A percentile compares a stretch with the other conserved stretches of the same genome.
These are phyloP conservation scores for Harpalus rufipes DNA, from an alignment of 2,888 invertebrate species.

Conservation along the genomic window DNA sequence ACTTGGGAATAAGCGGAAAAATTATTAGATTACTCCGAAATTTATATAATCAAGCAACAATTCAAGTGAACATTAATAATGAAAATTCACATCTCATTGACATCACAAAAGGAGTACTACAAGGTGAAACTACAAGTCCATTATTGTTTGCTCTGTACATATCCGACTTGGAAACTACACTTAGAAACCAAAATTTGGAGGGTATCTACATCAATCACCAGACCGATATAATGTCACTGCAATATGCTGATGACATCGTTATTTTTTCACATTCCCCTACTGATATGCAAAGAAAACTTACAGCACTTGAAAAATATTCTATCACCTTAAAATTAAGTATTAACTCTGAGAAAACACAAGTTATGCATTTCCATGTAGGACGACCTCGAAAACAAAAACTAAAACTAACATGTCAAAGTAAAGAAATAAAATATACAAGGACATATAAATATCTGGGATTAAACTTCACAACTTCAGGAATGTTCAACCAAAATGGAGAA, in stretches of 20 bases:
- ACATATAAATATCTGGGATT: not conserved
- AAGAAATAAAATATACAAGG: not conserved
- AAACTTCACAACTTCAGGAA: not conserved
- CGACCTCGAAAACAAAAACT: not conserved
- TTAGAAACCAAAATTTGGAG: not conserved
- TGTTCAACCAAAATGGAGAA: conserved; percentile 12
- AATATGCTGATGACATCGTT: not conserved
- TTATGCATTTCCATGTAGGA: not conserved
- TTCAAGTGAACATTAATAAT: too few species aligned
- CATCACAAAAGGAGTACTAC: too few species aligned
- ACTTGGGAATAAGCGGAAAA: too few species aligned
- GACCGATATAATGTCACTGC: not conserved
- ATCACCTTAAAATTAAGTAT: not conserved
- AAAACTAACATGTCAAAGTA: not conserved
- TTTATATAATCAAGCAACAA: too few species aligned
- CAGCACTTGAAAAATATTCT: not conserved
- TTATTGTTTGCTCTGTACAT: too few species aligned
- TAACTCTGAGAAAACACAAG: not conserved
- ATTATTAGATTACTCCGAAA: too few species aligned
- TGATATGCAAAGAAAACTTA: not conserved
- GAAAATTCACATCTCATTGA: too few species aligned
- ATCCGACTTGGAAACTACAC: not conserved
- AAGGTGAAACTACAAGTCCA: too few species aligned
- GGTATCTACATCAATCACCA: not conserved
- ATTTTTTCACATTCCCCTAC: not conserved